These are phyloP conservation scores for Chaetorhynchus papuensis DNA, from an alignment of 2,113 vertebrate genomes.

Conservation along the genomic window DNA sequence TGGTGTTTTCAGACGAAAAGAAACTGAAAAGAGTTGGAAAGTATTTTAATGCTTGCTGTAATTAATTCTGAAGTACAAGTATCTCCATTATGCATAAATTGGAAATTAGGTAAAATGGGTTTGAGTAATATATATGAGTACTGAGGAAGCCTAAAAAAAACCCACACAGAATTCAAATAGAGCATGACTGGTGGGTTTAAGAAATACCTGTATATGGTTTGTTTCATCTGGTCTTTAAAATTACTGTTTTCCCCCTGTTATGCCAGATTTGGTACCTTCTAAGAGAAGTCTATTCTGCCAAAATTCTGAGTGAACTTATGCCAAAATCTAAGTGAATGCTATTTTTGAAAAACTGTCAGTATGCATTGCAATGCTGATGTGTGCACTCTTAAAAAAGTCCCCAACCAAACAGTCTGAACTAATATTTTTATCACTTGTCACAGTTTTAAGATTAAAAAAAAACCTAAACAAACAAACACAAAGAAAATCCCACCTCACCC, in stretches of 20 bases:
- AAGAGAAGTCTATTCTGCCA: background rate
- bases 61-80: background rate
- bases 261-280: rapidly evolving
- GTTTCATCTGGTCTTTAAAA: background rate
- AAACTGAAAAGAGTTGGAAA: background rate
- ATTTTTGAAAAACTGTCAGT: background rate
- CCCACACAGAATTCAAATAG: background rate
- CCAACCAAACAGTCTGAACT: background rate
- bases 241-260: rapidly evolving
- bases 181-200: background rate
- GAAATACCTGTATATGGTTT: background rate
- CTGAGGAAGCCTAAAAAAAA: background rate
- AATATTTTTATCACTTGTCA: background rate
- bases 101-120: background rate
- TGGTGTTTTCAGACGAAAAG: background rate
- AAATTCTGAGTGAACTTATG: background rate
- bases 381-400: background rate
- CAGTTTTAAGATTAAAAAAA: background rate
- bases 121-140: background rate
- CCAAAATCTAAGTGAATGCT: background rate
- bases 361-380: background rate
- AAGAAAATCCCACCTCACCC: background rate
- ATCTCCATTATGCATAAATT: background rate
- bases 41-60: background rate
- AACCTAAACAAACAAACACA: background rate